Evolutionary conservation across 1,140 invertebrate genomes (phyloP), one percentile per base, ranked within the genome.

Genomic region (Mactra quadrangularis): DNA sequence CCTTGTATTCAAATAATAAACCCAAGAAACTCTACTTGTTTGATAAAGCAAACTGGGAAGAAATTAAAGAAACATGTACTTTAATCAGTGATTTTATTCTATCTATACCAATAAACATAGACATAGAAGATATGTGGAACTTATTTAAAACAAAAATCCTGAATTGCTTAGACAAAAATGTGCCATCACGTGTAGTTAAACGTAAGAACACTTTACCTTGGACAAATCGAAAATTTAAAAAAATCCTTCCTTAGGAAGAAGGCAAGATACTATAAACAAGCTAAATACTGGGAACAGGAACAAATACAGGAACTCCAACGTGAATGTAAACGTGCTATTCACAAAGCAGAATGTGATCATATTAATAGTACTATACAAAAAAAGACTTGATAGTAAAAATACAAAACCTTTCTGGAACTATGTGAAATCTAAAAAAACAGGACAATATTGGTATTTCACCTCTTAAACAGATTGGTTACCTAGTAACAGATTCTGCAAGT

Each of bases 201-300:
- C 25, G 9, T 0, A 74, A 29, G 11, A 55, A 33, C 27, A 33
- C 71, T 0, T 17, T 31, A 17, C 71, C 50, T 22, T 55, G 71
- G 52, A 1, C 38, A 11, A 59, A 17, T 9, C 13, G 52, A 0
- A 59, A 74, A 41, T 13, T 74, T 7, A 55, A 59, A 38, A 57
- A 27, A 33, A 9, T 6, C 9, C 33, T 66, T 7, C 3, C 9
- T 50, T 22, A 53, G 31, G 2, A 78, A 78, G 38, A 57, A 78
- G 15, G 74, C 68, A 55, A n/a, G n/a, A n/a, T n/a, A n/a, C n/a
- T n/a, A n/a, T n/a, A n/a, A n/a, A n/a, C n/a, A n/a, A n/a, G n/a
- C 71, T 35, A 41, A 64, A 57, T n/a, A n/a, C n/a, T n/a, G n/a
- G n/a, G n/a, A n/a, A n/a, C n/a, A 83, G 60, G 78, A 55, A 2